phyloP scores from a whole-genome alignment of 1,140 invertebrate species.

The Leptinotarsa lineolata region DNA sequence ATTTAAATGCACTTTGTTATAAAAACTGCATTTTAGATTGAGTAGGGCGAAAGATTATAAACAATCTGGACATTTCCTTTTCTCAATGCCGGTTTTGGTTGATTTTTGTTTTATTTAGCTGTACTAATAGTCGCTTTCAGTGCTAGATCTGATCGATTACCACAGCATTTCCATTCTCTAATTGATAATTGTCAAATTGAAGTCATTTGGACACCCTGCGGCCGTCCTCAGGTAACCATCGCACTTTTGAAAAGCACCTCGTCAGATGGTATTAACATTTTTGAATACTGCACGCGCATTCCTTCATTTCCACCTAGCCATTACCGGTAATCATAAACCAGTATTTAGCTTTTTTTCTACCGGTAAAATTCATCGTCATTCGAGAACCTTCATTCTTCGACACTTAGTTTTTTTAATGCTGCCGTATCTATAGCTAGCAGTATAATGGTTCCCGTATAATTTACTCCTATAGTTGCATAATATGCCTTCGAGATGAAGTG shows the following conservation, averaged over 20 bases:
- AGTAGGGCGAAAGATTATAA: too few relatives aligned
- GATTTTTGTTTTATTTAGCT: too few relatives aligned
- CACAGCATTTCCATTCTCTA: too few relatives aligned
- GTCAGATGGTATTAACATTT: neutral
- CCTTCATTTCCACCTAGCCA: slow-evolving; percentile 1
- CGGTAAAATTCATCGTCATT: neutral
- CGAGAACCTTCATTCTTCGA: neutral
- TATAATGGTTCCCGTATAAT: neutral
- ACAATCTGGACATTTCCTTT: too few relatives aligned
- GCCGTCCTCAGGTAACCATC: neutral
- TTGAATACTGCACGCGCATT: neutral
- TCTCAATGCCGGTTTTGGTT: too few relatives aligned
- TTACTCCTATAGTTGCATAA: neutral
- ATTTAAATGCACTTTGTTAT: too few relatives aligned
- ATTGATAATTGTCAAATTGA: slow-evolving; percentile 7
- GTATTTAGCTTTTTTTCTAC: slow-evolving; percentile 1
- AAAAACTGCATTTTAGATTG: too few relatives aligned
- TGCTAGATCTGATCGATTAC: too few relatives aligned
- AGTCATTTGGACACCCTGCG: neutral
- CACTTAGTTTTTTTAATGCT: neutral
- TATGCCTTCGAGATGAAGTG: neutral
- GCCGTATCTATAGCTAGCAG: neutral
- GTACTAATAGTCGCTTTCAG: too few relatives aligned
- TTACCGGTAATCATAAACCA: slow-evolving; percentile 8
- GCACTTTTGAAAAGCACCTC: neutral